Conservation (phyloP, 2,888 invertebrate species). For the Anoplius nigerrimus region DNA sequence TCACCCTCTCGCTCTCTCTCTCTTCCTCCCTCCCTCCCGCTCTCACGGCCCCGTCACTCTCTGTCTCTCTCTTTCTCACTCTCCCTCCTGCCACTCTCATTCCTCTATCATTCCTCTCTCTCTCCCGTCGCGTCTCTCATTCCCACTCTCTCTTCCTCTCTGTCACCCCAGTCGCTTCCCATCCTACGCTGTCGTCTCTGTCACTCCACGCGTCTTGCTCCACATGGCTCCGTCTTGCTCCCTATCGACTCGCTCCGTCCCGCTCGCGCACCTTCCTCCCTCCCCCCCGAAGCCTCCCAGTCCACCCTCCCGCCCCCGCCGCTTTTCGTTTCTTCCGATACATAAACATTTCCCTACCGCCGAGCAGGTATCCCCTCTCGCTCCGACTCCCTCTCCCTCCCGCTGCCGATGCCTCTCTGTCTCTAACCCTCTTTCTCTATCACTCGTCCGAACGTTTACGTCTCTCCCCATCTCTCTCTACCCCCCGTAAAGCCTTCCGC, state of each 20-base stretch:
- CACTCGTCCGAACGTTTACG: neutral
- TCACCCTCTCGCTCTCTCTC: conserved; percentile 26
- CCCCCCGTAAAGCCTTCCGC: neutral
- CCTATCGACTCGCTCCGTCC: conserved; percentile 1
- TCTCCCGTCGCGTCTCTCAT: neutral
- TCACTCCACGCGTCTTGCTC: neutral
- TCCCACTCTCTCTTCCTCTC: neutral
- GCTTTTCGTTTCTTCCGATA: conserved; percentile 62
- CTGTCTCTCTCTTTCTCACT: conserved; percentile 11
- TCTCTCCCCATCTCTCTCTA: conserved; percentile 18
- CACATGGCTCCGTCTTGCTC: conserved; percentile 18
- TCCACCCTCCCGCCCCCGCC: conserved; percentile 16
- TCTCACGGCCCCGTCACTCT: conserved; percentile 25
- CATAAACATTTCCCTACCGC: conserved; percentile 57
- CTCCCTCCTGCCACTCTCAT: conserved; percentile 1
- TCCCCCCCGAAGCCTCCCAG: neutral
- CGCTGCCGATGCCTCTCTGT: conserved; percentile 43
- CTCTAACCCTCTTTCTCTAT: conserved; percentile 3
- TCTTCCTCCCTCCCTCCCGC: conserved; percentile 42
- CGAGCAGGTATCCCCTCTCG: neutral
- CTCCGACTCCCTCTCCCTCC: conserved; percentile 1
- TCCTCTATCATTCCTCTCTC: conserved; percentile 1
- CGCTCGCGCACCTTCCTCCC: neutral
- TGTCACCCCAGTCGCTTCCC: conserved; percentile 27
- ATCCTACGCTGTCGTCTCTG: conserved; percentile 25